Conservation (phyloP, 2,797 vertebrate genomes). For the Clarias platycephalus region DNA sequence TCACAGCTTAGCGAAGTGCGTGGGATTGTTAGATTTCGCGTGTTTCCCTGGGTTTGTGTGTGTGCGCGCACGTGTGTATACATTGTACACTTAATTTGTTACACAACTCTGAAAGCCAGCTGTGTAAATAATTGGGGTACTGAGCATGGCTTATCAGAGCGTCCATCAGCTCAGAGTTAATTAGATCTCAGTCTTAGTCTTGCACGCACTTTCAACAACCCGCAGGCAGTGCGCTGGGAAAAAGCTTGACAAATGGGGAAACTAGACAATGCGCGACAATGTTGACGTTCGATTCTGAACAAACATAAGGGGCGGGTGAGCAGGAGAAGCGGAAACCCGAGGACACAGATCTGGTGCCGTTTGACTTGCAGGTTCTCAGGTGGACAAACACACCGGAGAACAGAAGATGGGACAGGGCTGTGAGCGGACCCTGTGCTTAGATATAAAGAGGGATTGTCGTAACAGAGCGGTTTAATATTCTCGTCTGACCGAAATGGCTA, state of each 20-base stretch:
- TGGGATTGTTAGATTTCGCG: conserved; percentile 58
- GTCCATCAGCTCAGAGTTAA: conserved; percentile 37
- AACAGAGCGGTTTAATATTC: neutral
- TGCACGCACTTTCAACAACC: conserved; percentile 5
- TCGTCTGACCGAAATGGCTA: neutral
- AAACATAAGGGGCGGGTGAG: neutral
- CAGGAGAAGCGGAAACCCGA: neutral
- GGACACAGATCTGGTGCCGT: neutral
- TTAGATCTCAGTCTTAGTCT: conserved; percentile 20
- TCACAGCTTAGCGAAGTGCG: conserved; percentile 66
- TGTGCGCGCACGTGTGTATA: neutral
- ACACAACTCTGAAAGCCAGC: conserved; percentile 43
- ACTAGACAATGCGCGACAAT: neutral
- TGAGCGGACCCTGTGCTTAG: neutral
- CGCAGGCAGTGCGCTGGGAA: neutral
- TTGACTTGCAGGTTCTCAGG: neutral
- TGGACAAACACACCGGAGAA: neutral
- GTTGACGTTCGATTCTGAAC: neutral
- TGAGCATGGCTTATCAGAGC: conserved; percentile 32
- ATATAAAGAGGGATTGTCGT: neutral
- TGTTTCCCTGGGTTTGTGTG: conserved; percentile 8
- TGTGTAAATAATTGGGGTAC: conserved; percentile 49
- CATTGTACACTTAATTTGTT: conserved; percentile 17
- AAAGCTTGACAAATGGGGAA: neutral
- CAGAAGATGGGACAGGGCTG: neutral